Base-by-base conservation (phyloP, 2,888 invertebrate genomes). In the Caenorhabditis doughertyi region DNA sequence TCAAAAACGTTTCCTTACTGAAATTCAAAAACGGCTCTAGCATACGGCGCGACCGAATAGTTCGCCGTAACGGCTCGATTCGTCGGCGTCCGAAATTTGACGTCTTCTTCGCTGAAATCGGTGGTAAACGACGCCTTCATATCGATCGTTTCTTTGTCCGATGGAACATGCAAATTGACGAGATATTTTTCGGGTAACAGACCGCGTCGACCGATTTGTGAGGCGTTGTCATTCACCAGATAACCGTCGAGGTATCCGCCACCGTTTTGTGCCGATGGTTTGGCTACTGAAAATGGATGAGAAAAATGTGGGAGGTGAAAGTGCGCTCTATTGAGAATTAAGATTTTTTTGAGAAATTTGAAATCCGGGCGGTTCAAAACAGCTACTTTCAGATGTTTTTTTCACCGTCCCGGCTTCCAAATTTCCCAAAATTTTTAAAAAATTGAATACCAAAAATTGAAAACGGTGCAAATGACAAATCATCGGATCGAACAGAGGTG, bases 61-160 rank as follows among this genome's bases (percentile, higher is more conserved):
- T 71, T 83, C 23, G 55, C 39, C 4, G 73, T 62, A 1, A 39
- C 47, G 3, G 65, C 51, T 4, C 47, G 44, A 3, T 27, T 60
- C n/a, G 56, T 39, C 3, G 62, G 51, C 23, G 79, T 64, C 42
- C 80, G 76, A 47, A 83, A 80, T 29, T 70, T 72, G 2, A 72
- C 84, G 23, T 84, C 64, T 18, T 65, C 70, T 21, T 83, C 79
- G 47, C 68, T 70, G 55, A 86, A 86, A 35, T 86, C 77, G 9
- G 86, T 83, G 2, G 86, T 86, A 42, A 86, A 86, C 4, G 86
- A 86, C n/a, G 84, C 23, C 25, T 80, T 82, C 64, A 85, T 85
- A n/a, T n/a, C n/a, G 11, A 18, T 47, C 18, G n/a, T 35, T 3
- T 39, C 39, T 9, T 32, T 9, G 5, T 32, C 32, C 58, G 64